Base-by-base conservation (phyloP, 1,140 invertebrate genomes). In the Laupala kohalensis region DNA sequence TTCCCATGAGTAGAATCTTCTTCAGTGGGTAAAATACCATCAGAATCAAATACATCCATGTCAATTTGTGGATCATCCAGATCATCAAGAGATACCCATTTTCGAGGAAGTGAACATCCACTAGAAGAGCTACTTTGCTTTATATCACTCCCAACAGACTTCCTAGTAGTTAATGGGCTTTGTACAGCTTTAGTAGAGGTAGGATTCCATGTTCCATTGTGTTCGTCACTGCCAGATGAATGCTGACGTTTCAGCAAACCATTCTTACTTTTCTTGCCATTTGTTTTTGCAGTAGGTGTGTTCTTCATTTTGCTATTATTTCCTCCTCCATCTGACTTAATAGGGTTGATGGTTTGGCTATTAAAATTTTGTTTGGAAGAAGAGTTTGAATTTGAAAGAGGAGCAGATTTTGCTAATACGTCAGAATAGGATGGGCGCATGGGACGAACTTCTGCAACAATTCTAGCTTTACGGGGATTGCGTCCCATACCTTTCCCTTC, bases 391-490 rank as follows among this genome's bases (percentile, higher is more conserved):
- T 80, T 76, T 26, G 72, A 26, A 2, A 74, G 74, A 4, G 82
- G 81, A 0, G 81, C 83, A 67, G 87, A 89, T 79, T 93, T 92
- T 19, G 89, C 87, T 15, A 93, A 76, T 12, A 93, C 90, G 81
- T 92, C 91, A 2, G 92, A 93, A 78, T 93, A 93, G 25, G 89
- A 88, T 25, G 90, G 90, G 70, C 91, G 82, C 90, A 93, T 92
- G 5, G 91, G 91, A 77, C 91, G 92, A 0, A 93, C 91, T 82
- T 92, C 91, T 26, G 90, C 91, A 1, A 93, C 86, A 77, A 90
- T 91, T 27, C 90, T 83, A 69, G 87, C 86, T 77, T 92, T 92
- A 24, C 37, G 26, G 15, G 29, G 13, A 26, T 27, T 25, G 9
- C 66, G 71, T 15, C 71, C 71, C 25, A 72, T 25, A 23, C 71